Percentiles rank a stretch among this genome's conserved stretches.
These are phyloP conservation scores for Heliconius melpomene DNA, from an alignment of 1,140 invertebrate genomes.

Conservation along the genomic window DNA sequence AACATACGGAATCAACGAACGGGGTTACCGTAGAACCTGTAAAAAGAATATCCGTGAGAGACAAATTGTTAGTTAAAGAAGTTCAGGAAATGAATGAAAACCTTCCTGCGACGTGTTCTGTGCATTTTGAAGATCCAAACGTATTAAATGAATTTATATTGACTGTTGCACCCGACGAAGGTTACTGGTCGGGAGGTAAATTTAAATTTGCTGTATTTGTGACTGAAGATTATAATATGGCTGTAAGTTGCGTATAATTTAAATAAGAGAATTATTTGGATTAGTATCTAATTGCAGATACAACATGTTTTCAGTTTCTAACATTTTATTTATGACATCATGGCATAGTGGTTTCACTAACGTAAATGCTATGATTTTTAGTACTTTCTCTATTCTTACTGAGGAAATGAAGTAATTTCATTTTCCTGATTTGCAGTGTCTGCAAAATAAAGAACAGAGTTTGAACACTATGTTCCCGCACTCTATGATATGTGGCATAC, in stretches of 20 bases:
- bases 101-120: constrained; percentile 89
- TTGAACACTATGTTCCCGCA: too few species aligned
- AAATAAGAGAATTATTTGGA: too few species aligned
- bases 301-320: neutral
- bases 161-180: constrained; percentile 92
- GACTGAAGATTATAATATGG: constrained; percentile 97
- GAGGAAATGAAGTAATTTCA: too few species aligned
- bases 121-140: constrained; percentile 91
- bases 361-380: too few species aligned
- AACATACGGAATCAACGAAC: constrained; percentile 71
- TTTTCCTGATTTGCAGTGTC: too few species aligned
- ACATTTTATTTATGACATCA: neutral
- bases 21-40: constrained; percentile 62
- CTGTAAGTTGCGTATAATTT: constrained; percentile 81
- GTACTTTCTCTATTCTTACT: too few species aligned
- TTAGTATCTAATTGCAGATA: neutral
- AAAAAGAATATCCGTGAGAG: constrained; percentile 90
- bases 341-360: too few species aligned
- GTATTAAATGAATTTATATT: constrained; percentile 91
- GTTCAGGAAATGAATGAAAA: constrained; percentile 95
- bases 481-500: too few species aligned
- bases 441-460: too few species aligned
- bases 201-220: constrained; percentile 94
- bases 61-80: constrained; percentile 92
- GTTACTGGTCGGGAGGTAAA: constrained; percentile 92